These are phyloP conservation scores for Syrrhaptes paradoxus DNA, from an alignment of 2,113 vertebrate genomes.

Conservation along the genomic window DNA sequence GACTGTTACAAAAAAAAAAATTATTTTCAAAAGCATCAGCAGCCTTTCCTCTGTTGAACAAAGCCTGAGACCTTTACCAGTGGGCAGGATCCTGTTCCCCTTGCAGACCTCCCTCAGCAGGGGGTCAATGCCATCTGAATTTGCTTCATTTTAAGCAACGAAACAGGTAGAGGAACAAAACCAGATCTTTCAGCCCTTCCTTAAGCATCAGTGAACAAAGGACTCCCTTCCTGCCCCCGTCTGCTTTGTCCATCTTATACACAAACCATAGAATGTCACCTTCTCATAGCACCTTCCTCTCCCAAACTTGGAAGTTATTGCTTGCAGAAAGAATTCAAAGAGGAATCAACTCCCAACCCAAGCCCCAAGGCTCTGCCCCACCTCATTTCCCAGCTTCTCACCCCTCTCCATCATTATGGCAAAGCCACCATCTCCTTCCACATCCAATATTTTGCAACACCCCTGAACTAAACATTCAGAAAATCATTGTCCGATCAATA, in stretches of 20 bases:
- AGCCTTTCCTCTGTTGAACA: background rate
- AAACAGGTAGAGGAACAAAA: background rate
- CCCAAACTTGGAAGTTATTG: rapidly evolving
- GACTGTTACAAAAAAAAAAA: background rate
- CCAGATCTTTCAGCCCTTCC: background rate
- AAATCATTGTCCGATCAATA: background rate
- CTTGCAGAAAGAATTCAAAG: background rate
- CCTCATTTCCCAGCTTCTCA: background rate
- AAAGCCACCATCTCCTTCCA: background rate
- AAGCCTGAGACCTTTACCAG: background rate
- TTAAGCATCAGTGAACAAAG: background rate
- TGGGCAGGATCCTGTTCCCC: background rate
- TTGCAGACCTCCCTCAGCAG: background rate
- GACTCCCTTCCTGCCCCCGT: background rate
- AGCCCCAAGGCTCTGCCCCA: background rate
- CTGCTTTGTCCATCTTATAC: background rate
- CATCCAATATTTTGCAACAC: background rate
- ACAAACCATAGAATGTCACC: background rate
- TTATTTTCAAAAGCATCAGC: background rate
- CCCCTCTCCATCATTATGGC: rapidly evolving
- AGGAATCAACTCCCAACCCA: background rate
- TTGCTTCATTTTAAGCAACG: background rate
- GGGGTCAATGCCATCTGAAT: background rate
- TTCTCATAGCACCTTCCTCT: background rate
- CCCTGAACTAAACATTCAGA: background rate